Percentiles rank a stretch among this genome's conserved stretches.
Conservation (phyloP, 2,888 invertebrate genomes). For the Leucophenga montana region DNA sequence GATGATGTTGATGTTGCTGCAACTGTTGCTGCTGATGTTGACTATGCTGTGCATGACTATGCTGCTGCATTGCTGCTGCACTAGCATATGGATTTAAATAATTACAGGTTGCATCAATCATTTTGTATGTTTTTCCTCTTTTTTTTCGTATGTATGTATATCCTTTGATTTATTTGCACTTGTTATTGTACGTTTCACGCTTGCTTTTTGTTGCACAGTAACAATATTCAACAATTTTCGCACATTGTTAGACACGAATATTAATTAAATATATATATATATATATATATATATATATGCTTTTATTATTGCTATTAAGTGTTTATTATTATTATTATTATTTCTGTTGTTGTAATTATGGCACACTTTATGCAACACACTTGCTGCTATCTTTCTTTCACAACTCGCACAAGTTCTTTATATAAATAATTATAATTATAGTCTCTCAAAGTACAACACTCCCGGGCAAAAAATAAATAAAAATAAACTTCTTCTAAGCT, state of each 20-base stretch:
- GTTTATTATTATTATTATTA: constrained; percentile 7
- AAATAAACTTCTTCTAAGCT: constrained; percentile 1
- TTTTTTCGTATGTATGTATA: background rate
- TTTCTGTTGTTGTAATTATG: background rate
- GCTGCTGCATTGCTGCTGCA: constrained; percentile 34
- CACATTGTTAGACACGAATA: constrained; percentile 48
- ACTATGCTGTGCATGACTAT: constrained; percentile 32
- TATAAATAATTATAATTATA: constrained; percentile 43
- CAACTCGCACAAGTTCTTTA: background rate
- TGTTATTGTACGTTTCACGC: background rate
- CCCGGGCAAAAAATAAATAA: constrained; percentile 22
- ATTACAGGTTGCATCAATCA: constrained; percentile 71
- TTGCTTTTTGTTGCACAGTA: no score
- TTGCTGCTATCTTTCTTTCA: constrained; percentile 12
- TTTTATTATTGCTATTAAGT: constrained; percentile 38
- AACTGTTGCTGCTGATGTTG: constrained; percentile 37
- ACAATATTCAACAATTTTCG: constrained; percentile 47
- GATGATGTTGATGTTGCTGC: constrained; percentile 45
- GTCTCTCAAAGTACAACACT: constrained; percentile 33
- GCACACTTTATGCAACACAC: background rate
- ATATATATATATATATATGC: background rate
- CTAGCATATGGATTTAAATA: constrained; percentile 68
- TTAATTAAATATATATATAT: no score
- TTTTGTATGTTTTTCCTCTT: constrained; percentile 39
- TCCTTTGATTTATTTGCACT: background rate